phyloP scores from a whole-genome alignment of 2,888 invertebrate species.

The Listrodromus nycthemerus region DNA sequence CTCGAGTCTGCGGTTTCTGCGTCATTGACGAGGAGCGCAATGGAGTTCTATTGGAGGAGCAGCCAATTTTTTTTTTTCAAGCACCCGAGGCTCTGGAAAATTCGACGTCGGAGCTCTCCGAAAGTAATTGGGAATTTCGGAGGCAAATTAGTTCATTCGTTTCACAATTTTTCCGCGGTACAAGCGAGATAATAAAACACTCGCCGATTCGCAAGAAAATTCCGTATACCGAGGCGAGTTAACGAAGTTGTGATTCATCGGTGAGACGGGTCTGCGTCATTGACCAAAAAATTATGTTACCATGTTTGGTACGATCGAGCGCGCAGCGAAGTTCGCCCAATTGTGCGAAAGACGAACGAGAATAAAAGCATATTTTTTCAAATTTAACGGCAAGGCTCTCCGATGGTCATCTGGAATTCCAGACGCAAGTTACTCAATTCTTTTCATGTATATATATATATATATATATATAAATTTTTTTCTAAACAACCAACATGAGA shows the following conservation, averaged over 20 bases:
- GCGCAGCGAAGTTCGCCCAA: conserved; percentile 25
- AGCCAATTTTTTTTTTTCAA: neutral
- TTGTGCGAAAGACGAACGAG: neutral
- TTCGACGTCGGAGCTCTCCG: neutral
- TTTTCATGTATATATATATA: too few relatives aligned
- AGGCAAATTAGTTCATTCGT: neutral
- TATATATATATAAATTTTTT: neutral
- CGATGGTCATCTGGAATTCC: neutral
- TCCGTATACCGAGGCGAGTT: too few relatives aligned
- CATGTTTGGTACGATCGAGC: neutral
- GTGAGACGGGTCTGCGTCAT: too few relatives aligned
- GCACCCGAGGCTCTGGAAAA: neutral
- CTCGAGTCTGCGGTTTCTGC: neutral
- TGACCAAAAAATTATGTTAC: too few relatives aligned
- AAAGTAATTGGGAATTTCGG: neutral
- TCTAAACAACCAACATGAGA: neutral
- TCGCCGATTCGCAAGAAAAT: too few relatives aligned
- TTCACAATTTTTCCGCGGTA: neutral
- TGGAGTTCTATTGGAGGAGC: conserved; percentile 26
- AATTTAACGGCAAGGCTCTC: neutral
- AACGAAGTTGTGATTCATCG: too few relatives aligned
- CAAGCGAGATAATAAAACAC: neutral
- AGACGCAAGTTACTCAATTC: neutral
- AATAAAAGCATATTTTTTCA: neutral
- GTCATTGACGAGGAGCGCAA: neutral